phyloP scores from a whole-genome alignment of 1,140 invertebrate genomes.

The Leptonema lineaticorne region DNA sequence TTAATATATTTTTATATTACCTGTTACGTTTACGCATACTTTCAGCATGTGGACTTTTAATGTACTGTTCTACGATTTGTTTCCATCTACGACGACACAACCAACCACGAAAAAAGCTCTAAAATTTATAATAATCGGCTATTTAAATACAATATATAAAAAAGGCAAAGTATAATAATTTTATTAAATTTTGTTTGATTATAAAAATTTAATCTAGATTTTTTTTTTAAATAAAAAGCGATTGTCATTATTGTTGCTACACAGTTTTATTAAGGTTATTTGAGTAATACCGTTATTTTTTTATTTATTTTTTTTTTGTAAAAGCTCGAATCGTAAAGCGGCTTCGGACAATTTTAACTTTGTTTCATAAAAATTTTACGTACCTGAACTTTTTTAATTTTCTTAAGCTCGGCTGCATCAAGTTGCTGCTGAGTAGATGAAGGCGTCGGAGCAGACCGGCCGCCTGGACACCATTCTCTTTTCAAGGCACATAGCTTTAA shows the following conservation, averaged over 20 bases:
- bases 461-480: slow-evolving; percentile 67
- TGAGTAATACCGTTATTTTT: too few relatives aligned
- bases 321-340: too few relatives aligned
- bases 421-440: slow-evolving; percentile 52
- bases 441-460: slow-evolving; percentile 48
- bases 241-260: too few relatives aligned
- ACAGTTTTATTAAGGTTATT: too few relatives aligned
- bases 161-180: not conserved
- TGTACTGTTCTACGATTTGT: slow-evolving; percentile 94
- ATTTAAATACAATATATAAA: not conserved
- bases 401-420: slow-evolving; percentile 73
- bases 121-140: slow-evolving; percentile 43
- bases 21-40: slow-evolving; percentile 93
- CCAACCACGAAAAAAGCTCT: slow-evolving; percentile 94
- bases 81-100: slow-evolving; percentile 91
- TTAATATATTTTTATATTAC: slow-evolving; percentile 48
- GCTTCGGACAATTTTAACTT: too few relatives aligned
- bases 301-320: too few relatives aligned
- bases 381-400: slow-evolving; percentile 87
- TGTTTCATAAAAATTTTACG: too few relatives aligned
- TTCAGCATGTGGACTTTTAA: slow-evolving; percentile 91
- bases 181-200: too few relatives aligned
- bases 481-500: slow-evolving; percentile 78
- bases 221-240: too few relatives aligned
- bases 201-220: too few relatives aligned